phyloP scores from a whole-genome alignment of 2,888 invertebrate genomes.

The Agrochola litura region DNA sequence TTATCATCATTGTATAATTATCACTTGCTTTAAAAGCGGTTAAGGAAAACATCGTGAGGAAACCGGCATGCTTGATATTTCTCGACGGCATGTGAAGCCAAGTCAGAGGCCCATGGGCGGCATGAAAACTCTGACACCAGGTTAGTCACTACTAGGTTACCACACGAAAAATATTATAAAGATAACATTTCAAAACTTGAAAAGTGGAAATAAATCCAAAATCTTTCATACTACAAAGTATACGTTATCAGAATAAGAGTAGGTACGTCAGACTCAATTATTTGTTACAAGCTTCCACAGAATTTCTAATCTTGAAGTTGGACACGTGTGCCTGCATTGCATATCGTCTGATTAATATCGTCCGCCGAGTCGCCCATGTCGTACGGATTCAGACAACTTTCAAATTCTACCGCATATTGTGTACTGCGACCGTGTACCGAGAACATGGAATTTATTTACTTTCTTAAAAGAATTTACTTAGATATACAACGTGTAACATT shows the following conservation, averaged over 20 bases:
- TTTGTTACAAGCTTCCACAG: conserved; percentile 78
- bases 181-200: not conserved
- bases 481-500: too few relatives aligned
- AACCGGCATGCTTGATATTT: too few relatives aligned
- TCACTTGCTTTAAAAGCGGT: too few relatives aligned
- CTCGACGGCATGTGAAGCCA: too few relatives aligned
- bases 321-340: conserved; percentile 81
- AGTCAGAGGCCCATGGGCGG: too few relatives aligned
- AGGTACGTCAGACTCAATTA: conserved; percentile 81
- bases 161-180: too few relatives aligned
- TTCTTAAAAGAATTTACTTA: conserved; percentile 40
- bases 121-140: too few relatives aligned
- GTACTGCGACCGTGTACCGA: conserved; percentile 31
- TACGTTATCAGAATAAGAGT: conserved; percentile 7
- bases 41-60: too few relatives aligned
- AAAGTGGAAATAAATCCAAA: not conserved
- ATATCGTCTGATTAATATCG: conserved; percentile 88
- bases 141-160: too few relatives aligned
- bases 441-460: conserved; percentile 47
- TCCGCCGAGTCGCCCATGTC: conserved; percentile 68
- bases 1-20: too few relatives aligned
- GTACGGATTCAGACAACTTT: conserved; percentile 83
- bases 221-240: not conserved
- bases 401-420: conserved; percentile 72
- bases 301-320: conserved; percentile 76